A percentile compares a stretch with the other conserved stretches of the same genome.
Evolutionary conservation across 2,113 vertebrate species (phyloP).

Genomic region (Rhagologus leucostigma): DNA sequence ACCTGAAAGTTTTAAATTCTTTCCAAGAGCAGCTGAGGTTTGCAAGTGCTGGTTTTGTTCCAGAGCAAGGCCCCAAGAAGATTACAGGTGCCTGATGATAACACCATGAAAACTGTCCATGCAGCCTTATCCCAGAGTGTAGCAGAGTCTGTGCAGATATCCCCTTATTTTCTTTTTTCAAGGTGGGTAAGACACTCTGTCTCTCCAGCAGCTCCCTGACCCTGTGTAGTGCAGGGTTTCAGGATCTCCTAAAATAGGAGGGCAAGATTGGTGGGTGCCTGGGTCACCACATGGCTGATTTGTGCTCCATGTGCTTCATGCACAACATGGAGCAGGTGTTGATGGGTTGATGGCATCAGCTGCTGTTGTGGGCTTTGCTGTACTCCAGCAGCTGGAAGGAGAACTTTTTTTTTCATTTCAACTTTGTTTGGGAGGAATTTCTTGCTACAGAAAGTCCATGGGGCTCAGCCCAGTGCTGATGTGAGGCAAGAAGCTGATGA

Average conservation of each 20-base stretch:
- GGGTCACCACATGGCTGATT: accelerated
- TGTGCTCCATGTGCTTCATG: too few species aligned
- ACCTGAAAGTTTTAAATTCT: neutral
- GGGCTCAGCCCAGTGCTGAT: accelerated
- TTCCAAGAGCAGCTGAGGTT: neutral
- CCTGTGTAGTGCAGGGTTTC: neutral
- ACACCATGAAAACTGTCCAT: accelerated
- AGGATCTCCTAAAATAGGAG: accelerated
- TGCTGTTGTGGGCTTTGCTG: neutral
- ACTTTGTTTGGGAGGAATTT: neutral
- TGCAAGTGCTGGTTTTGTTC: neutral
- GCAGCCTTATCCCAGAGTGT: neutral
- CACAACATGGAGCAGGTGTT: neutral
- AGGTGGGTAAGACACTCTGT: neutral
- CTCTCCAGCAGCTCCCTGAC: neutral
- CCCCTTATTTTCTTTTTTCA: neutral
- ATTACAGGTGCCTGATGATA: neutral
- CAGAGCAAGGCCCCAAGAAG: neutral
- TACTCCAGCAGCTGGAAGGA: neutral
- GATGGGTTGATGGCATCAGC: neutral
- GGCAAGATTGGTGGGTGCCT: accelerated
- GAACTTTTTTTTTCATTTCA: neutral
- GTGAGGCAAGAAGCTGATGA: neutral
- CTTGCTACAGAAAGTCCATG: accelerated
- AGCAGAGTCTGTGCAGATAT: accelerated